A percentile compares a stretch with the other conserved stretches of the same genome.
phyloP scores from a whole-genome alignment of 2,113 vertebrate genomes.

The Ochotona princeps region DNA sequence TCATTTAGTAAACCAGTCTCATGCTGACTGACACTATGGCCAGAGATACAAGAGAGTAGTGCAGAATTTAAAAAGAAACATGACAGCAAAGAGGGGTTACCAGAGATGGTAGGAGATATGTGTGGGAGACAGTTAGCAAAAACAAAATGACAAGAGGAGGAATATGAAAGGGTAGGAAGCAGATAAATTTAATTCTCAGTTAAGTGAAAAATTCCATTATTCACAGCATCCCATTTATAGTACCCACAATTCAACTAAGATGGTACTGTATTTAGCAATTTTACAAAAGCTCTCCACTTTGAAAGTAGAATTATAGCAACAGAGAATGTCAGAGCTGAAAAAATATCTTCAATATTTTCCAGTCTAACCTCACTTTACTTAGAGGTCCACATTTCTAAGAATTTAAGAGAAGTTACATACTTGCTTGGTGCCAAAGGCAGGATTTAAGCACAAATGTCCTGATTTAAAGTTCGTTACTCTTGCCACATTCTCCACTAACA shows the following conservation, averaged over 20 bases:
- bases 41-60: not conserved
- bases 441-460: slow-evolving; percentile 57
- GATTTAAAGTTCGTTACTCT: slow-evolving; percentile 62
- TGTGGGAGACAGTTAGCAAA: not conserved
- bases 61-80: not conserved
- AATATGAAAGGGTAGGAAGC: slow-evolving; percentile 1
- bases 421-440: slow-evolving; percentile 52
- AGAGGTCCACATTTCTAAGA: slow-evolving; percentile 51
- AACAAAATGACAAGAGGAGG: not conserved
- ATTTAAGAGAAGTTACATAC: slow-evolving; percentile 55
- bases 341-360: slow-evolving; percentile 54
- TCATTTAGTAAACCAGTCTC: not conserved
- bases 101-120: not conserved
- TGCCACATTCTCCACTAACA: slow-evolving; percentile 42
- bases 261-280: slow-evolving; percentile 30
- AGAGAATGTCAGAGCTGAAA: slow-evolving; percentile 55
- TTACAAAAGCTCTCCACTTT: slow-evolving; percentile 28
- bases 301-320: slow-evolving; percentile 44
- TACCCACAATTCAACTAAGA: not conserved
- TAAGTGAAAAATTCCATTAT: slow-evolving; percentile 18
- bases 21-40: not conserved
- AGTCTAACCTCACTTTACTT: slow-evolving; percentile 3
- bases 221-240: not conserved
- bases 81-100: not conserved
- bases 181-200: not conserved